Evolutionary conservation across 2,113 vertebrate species (phyloP), one percentile per base, ranked within the genome.

Genomic region (Pollachius pollachius): DNA sequence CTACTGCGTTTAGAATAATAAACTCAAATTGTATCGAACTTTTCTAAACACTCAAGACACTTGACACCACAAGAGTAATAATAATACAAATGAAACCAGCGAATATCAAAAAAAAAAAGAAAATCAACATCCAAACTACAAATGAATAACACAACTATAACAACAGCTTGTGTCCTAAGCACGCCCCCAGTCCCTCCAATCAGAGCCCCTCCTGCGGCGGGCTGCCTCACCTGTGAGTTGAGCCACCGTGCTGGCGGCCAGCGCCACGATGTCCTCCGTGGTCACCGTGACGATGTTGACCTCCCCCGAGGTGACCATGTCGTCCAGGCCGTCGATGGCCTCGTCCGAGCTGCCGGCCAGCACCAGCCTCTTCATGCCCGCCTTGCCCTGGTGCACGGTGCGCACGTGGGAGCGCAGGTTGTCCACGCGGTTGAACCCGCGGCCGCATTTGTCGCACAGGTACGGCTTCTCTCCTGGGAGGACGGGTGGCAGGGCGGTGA

Each of bases 341-440:
- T 81, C 94, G 15, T 0, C 91, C 57, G 72, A 80, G 19, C 81
- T 84, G 0, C 72, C 88, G 0, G 85, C 69, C 7, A 90, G 67
- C 74, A 95, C 90, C 67, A 96, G 91, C 71, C 94, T 92, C 80
- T 98, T 99, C 92, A 99, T 97, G 67, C 97, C 96, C 0, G 96
- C 97, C 74, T 96, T 96, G 78, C 97, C 97, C 34, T 97, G 97
- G 86, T 99, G 97, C 70, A 99, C 97, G 0, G 97, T 99, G 87
- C 95, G 98, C 56, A 99, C 96, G 0, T 99, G 97, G 5, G 97
- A 99, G 5, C 97, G 96, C 75, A 99, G 92, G 73, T 99, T 99
- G 88, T 99, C 97, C 65, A 99, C 97, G 0, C 97, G 95, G 89
- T 99, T 99, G 84, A 99, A 99, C 0, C 97, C 97, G 0, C 97